Evolutionary conservation across 2,113 vertebrate genomes (phyloP).

Genomic region (Pipa parva): DNA sequence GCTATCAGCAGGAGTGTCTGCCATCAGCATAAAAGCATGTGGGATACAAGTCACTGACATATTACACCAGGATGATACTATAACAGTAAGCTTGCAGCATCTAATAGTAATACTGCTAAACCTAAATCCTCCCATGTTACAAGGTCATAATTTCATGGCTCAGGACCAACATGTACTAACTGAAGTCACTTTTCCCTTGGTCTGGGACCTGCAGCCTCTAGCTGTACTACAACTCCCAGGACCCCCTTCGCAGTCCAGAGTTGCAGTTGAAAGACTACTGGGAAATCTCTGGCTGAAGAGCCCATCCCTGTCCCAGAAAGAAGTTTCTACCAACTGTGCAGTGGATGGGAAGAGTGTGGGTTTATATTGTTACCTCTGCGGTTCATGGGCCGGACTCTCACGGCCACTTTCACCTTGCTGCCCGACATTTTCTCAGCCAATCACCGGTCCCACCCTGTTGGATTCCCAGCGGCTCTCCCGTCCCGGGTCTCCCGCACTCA

Average conservation of each 20-base stretch:
- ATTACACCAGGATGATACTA: no score
- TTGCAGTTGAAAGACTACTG: not conserved
- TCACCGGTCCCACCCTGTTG: constrained; percentile 14
- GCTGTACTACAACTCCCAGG: not conserved
- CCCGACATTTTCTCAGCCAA: constrained; percentile 82
- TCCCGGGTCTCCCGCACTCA: constrained; percentile 16
- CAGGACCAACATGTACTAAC: no score
- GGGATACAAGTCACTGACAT: no score
- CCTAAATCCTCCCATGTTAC: no score
- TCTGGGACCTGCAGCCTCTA: no score
- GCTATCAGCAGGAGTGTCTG: no score
- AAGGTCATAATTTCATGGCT: no score
- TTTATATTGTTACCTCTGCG: constrained; percentile 79
- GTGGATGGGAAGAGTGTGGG: not conserved
- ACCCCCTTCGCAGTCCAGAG: not conserved
- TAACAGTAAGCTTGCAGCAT: no score
- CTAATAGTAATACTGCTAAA: no score
- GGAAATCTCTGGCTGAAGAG: not conserved
- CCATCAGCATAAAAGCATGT: no score
- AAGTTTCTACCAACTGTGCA: not conserved
- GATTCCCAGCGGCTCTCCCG: constrained; percentile 12
- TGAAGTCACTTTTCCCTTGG: no score
- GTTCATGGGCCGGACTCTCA: constrained; percentile 95
- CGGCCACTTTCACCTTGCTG: constrained; percentile 95
- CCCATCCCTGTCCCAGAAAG: no score